Evolutionary conservation across 2,888 invertebrate species (phyloP), one percentile per base, ranked within the genome.

Genomic region (Lasioglossum pauxillum): DNA sequence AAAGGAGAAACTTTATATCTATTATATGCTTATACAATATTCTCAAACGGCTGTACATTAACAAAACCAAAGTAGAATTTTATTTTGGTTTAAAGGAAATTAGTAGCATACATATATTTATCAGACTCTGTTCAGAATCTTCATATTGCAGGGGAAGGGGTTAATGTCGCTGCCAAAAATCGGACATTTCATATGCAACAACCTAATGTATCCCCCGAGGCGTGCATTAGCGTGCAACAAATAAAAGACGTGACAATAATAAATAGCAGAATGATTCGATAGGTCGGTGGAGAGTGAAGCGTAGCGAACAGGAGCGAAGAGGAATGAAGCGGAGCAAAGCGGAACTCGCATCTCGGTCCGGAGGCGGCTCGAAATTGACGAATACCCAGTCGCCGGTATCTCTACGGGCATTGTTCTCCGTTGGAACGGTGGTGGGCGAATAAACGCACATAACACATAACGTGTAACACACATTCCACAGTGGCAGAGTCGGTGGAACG

Each of bases 401-500:
- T 69, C 81, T 60, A 64, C 72, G 75, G 53, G 49, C 64, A 31
- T 78, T 77, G 74, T 75, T 67, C 46, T n/a, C 46, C 16, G 75
- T 60, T 27, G 73, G 41, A 75, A 38, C 35, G n/a, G 12, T 60
- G 14, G 89, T 89, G 89, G 86, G 88, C 88, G 89, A 78, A 38
- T 73, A 72, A 85, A 53, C 53, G 53, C 53, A 53, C 53, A n/a
- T n/a, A 53, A n/a, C 53, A 53, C 53, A 53, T 53, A 53, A 85
- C 71, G 82, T 75, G 80, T 84, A 82, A 88, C 82, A 86, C 74
- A 78, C 80, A 83, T 89, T 87, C 86, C 82, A 57, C 16, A 35
- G 27, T 5, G 60, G 5, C 60, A 5, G 60, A 27, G 78, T 31
- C 44, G 64, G 49, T n/a, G 38, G 74, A 67, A 79, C 69, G 78